Evolutionary conservation across 2,797 vertebrate species (phyloP).

Genomic region (Poecilia gillii): DNA sequence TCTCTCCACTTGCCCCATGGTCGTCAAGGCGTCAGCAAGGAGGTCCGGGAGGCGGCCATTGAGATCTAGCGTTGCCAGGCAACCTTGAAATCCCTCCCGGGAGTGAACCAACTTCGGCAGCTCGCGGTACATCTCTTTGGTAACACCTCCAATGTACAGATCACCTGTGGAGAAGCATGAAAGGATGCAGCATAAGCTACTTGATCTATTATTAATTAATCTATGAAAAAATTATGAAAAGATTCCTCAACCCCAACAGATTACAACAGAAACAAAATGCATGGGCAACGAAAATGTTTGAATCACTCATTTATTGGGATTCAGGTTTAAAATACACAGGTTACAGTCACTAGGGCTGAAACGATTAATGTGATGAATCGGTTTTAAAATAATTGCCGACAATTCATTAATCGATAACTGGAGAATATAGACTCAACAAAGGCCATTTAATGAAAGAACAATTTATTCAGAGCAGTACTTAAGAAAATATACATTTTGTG

Average conservation of each 20-base stretch:
- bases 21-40: slow-evolving; percentile 93
- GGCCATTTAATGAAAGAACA: no score
- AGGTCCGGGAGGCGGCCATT: slow-evolving; percentile 96
- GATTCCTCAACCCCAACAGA: neutral
- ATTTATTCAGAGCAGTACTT: no score
- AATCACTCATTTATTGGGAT: neutral
- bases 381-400: no score
- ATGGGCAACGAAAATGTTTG: neutral
- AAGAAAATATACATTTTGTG: no score
- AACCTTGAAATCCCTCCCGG: slow-evolving; percentile 97
- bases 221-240: neutral
- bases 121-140: slow-evolving; percentile 96
- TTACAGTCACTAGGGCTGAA: neutral
- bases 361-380: no score
- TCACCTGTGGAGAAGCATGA: slow-evolving; percentile 83
- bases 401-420: no score
- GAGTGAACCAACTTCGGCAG: slow-evolving; percentile 96
- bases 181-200: neutral
- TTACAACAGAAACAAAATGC: neutral
- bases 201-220: slow-evolving; percentile 7
- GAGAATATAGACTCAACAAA: no score
- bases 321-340: neutral
- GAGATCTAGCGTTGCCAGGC: slow-evolving; percentile 94
- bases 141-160: slow-evolving; percentile 94
- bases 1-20: slow-evolving; percentile 95